Evolutionary conservation across 23 tunicate genomes (phyloP), one percentile per base, ranked within the genome.

Genomic region (Ascidia mentula): DNA sequence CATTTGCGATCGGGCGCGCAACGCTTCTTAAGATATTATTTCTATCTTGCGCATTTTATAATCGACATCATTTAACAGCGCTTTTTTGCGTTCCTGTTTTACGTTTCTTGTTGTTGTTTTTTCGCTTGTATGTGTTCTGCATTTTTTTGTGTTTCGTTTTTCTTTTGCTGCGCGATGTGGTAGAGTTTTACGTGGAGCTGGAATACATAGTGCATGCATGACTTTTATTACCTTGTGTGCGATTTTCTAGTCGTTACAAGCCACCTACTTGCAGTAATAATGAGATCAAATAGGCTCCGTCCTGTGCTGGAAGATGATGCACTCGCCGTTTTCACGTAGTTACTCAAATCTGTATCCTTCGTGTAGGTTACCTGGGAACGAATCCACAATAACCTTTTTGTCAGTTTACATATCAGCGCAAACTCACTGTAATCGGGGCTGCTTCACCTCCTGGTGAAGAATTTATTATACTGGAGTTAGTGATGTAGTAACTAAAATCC

Each of bases 401-500:
- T 28, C 13, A 9, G 13, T 26, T 28, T 53, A 3, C 65, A 53
- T 20, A 53, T 53, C 22, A 6, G 13, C 28, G 1, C 13, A 20
- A 20, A 53, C 4, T 53, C 24, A 53, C 65, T 20, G 22, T 53
- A 28, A 53, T 28, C 22, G 22, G 22, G 7, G 65, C 65, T 3
- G 22, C 24, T 9, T 9, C 65, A 18, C 75, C 75, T 3, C 75
- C 75, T 3, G 65, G 65, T 53, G 65, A 20, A 6, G 75, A 71
- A 31, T 72, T 39, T 20, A 82, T 53, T 20, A 0, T 1, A 0
- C 24, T 46, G 36, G 72, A 35, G 79, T 36, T 73, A 0, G 37
- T 37, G 4, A 73, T 12, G 38, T 84, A 84, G 34, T 32, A 26
- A 45, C 40, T 40, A 8, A 86, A 70, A 60, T 89, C 95, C 22